Evolutionary conservation across 2,113 vertebrate species (phyloP).

Genomic region (Ginglymostoma cirratum): DNA sequence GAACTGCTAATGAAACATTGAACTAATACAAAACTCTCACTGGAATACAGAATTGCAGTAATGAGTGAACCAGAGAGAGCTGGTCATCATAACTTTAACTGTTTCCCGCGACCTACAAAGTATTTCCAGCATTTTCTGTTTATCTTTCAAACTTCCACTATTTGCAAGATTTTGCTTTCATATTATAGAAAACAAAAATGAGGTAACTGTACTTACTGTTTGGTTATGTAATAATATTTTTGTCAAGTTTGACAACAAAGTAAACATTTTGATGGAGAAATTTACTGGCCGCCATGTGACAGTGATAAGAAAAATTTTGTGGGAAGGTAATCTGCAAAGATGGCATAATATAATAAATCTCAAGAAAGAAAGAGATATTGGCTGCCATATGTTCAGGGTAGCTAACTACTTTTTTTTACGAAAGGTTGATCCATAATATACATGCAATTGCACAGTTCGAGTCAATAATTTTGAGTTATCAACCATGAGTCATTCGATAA

Average conservation of each 20-base stretch:
- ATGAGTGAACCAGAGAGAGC: background rate
- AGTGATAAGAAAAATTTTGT: background rate
- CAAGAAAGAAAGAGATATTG: background rate
- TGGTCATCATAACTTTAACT: too few species aligned
- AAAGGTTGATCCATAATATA: background rate
- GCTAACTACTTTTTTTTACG: background rate
- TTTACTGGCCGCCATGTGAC: background rate
- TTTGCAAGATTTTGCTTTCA: too few species aligned
- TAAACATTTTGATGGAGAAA: background rate
- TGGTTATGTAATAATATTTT: background rate
- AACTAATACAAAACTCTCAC: background rate
- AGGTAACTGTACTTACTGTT: too few species aligned
- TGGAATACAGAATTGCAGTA: background rate
- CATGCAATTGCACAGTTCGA: background rate
- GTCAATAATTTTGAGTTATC: background rate
- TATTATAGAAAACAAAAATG: too few species aligned
- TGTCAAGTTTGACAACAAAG: too few species aligned
- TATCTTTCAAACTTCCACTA: too few species aligned
- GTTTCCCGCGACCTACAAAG: too few species aligned
- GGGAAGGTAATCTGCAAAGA: background rate
- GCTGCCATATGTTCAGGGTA: background rate
- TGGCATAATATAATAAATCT: background rate
- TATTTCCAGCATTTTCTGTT: too few species aligned
- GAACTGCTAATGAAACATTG: background rate
- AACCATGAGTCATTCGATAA: background rate